Conservation (phyloP, 2,888 invertebrate genomes). For the Lomographa bimaculata region DNA sequence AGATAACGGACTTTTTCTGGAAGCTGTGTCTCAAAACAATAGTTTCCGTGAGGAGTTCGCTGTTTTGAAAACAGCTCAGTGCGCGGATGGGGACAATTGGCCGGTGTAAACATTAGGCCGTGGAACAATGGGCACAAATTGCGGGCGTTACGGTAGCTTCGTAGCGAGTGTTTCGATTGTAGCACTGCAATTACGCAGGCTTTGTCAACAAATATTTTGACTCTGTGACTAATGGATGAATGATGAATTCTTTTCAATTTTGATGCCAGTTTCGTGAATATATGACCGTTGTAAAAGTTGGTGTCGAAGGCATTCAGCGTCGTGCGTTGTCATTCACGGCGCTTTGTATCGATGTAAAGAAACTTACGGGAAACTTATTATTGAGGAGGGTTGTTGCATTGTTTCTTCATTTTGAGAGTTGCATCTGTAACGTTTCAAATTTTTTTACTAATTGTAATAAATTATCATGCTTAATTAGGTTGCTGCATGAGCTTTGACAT, state of each 20-base stretch:
- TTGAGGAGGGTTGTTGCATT: slow-evolving; percentile 56
- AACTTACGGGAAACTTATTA: slow-evolving; percentile 65
- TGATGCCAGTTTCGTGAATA: slow-evolving; percentile 74
- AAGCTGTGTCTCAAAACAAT: slow-evolving; percentile 58
- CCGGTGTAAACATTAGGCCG: slow-evolving; percentile 74
- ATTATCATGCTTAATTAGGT: slow-evolving; percentile 20
- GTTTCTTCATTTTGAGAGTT: slow-evolving; percentile 39
- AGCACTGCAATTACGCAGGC: slow-evolving; percentile 74
- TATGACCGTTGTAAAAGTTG: slow-evolving; percentile 75
- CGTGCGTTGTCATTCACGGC: slow-evolving; percentile 70
- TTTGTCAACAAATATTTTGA: slow-evolving; percentile 78
- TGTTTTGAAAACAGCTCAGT: slow-evolving; percentile 77
- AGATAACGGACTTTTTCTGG: slow-evolving; percentile 37
- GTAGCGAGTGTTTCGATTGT: slow-evolving; percentile 79
- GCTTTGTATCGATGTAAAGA: slow-evolving; percentile 61
- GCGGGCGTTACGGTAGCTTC: slow-evolving; percentile 83
- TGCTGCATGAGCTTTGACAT: slow-evolving; percentile 1
- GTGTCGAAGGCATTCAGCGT: slow-evolving; percentile 70
- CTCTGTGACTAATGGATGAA: slow-evolving; percentile 82
- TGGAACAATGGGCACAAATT: slow-evolving; percentile 79
- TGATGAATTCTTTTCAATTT: slow-evolving; percentile 79
- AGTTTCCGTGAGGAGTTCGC: slow-evolving; percentile 62
- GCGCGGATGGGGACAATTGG: slow-evolving; percentile 74
- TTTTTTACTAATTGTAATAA: slow-evolving; percentile 21
- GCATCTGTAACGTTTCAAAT: slow-evolving; percentile 39